Evolutionary conservation across 2,888 invertebrate genomes (phyloP), one percentile per base, ranked within the genome.

Genomic region (Eupithecia insigniata): DNA sequence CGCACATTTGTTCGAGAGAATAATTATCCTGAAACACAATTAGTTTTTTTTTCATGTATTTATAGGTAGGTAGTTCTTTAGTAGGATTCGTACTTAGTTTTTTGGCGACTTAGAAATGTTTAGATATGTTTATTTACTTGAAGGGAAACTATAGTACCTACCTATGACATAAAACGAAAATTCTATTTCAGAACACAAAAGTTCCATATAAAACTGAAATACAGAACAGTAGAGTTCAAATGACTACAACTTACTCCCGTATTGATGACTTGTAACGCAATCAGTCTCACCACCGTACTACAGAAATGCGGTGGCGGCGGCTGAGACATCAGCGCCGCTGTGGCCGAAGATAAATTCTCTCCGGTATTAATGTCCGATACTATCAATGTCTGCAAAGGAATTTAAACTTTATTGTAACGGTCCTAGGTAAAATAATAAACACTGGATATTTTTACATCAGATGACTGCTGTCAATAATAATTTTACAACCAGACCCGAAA

Each of bases 301-400:
- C 98, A 99, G 92, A 99, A 99, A 85, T 98, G 97, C 67, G 97
- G 97, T 43, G 99, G 99, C 2, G 99, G 99, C 73, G 98, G 97
- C 92, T 98, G 98, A 72, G 97, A 97, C 96, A 98, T 97, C 32
- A 98, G 92, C 16, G 98, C 98, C 22, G 97, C 97, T 0, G 97
- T 97, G 26, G 98, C 97, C 43, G 97, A 97, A 36, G 97, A 97
- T 28, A 97, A 94, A 79, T 97, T 97, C 82, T 97, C 97, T 5
- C 96, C 94, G 18, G 95, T 93, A 67, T 95, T 95, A 76, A 91
- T 94, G 75, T 98, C 98, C 0, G 97, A 97, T 62, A 98, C 96
- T 78, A 98, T 97, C 71, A 98, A 91, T 16, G 96, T 95, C 96
- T 97, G 84, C 26, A 89, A 92, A 71, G 22, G 30, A 71, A 62